Base-by-base conservation (phyloP, 1,140 invertebrate genomes). In the Adoxophyes honmai region DNA sequence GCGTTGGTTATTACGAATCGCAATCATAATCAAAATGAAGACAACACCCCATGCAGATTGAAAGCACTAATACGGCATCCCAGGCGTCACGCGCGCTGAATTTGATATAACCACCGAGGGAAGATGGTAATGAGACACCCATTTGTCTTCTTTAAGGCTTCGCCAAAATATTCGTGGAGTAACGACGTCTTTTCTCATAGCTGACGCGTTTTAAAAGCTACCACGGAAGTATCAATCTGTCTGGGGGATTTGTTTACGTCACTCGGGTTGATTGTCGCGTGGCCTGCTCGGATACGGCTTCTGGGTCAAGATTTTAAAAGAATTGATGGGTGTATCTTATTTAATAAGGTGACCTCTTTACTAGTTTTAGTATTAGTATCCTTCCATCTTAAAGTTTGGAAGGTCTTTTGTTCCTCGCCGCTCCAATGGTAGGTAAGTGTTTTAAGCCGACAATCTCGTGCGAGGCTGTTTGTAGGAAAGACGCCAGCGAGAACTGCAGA, bases 141-240 rank as follows among this genome's bases (percentile, higher is more conserved):
- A 75, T 78, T 74, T 64, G 70, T 75, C 72, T 78, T 73, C 68
- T 68, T 74, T 78, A 75, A 68, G 72, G 70, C 52, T 70, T 69
- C 63, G 66, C 64, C 55, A 42, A 71, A 75, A 69, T 64, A 63
- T 68, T 64, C 48, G 21, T 48, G 11, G 55, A 59, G 54, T 60
- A 52, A 55, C 55, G 59, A 36, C 34, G 37, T 39, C 35, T 38
- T 51, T 57, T 39, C 56, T 51, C 55, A 38, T 53, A 52, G 42
- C 42, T 48, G 42, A 48, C 42, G 42, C 42, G 42, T 21, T 48
- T 48, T 48, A 48, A 48, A 48, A 48, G 42, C 42, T 28, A 48
- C 42, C 42, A 51, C 48, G 51, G 28, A 54, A 60, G 10, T 59
- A 53, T 54, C 58, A 54, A 60, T 57, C 55, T 64, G 52, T 54